Conservation (phyloP, 2,888 invertebrate genomes). For the Drosophila colorata region DNA sequence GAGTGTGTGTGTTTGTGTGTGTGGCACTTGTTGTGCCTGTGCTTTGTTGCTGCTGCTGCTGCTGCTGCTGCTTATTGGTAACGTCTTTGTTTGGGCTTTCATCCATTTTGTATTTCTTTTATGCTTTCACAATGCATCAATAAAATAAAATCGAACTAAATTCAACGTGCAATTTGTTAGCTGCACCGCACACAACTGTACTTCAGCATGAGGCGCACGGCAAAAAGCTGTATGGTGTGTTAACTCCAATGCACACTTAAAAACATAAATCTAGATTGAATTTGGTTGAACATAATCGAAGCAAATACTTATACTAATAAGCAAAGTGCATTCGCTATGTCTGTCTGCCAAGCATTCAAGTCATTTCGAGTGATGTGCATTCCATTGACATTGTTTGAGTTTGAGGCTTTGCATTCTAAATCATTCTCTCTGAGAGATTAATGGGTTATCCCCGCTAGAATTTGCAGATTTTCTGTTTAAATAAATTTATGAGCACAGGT, state of each 20-base stretch:
- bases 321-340: neutral
- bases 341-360: neutral
- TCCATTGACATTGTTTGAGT: neutral
- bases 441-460: too few relatives aligned
- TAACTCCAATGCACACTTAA: neutral
- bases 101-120: slow-evolving; percentile 34
- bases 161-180: slow-evolving; percentile 18
- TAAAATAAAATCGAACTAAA: slow-evolving; percentile 22
- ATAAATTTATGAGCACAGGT: too few relatives aligned
- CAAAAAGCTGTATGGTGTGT: slow-evolving; percentile 32
- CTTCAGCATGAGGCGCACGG: slow-evolving; percentile 6
- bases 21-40: slow-evolving; percentile 34
- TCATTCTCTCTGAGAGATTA: too few relatives aligned
- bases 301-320: neutral
- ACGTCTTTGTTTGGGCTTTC: slow-evolving; percentile 42
- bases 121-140: slow-evolving; percentile 36
- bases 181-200: slow-evolving; percentile 26
- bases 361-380: neutral
- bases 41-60: slow-evolving; percentile 26
- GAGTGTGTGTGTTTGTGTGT: slow-evolving; percentile 3
- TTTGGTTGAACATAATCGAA: neutral
- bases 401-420: too few relatives aligned
- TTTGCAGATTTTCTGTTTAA: too few relatives aligned
- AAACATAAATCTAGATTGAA: neutral
- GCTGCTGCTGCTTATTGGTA: slow-evolving; percentile 41